These are phyloP conservation scores for Minunthozetes semirufus DNA, from an alignment of 2,888 invertebrate species.

Conservation along the genomic window DNA sequence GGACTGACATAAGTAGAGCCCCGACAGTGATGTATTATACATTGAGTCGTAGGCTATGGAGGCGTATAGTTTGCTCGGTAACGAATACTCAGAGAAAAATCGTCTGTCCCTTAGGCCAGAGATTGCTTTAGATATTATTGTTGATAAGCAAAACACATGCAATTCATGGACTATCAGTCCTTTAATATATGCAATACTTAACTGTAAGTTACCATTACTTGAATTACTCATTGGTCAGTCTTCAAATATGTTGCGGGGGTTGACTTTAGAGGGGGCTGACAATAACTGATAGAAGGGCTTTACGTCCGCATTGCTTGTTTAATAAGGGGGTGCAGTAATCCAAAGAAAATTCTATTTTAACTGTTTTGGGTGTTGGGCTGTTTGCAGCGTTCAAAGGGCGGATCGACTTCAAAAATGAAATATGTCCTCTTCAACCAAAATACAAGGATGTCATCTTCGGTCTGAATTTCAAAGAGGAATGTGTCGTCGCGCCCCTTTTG, in stretches of 20 bases:
- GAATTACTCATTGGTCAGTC: neutral
- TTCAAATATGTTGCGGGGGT: neutral
- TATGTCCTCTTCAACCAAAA: slow-evolving; percentile 1
- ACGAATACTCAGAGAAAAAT: neutral
- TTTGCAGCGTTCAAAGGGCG: slow-evolving; percentile 7
- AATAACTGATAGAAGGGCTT: neutral
- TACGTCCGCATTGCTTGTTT: slow-evolving; percentile 24
- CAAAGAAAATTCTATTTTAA: neutral
- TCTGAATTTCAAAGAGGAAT: neutral
- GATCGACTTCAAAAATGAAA: neutral
- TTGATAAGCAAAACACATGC: slow-evolving; percentile 16
- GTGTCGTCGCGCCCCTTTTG: slow-evolving; percentile 7
- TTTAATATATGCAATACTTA: slow-evolving; percentile 9
- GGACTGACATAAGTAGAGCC: neutral
- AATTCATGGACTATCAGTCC: neutral
- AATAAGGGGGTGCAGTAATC: slow-evolving; percentile 23
- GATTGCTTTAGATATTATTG: neutral
- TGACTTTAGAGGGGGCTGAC: neutral
- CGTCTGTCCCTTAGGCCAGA: neutral
- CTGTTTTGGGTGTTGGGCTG: slow-evolving; percentile 22
- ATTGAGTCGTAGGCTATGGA: neutral
- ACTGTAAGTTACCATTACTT: slow-evolving; percentile 4
- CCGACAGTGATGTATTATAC: slow-evolving; percentile 8
- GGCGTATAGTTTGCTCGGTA: slow-evolving; percentile 16
- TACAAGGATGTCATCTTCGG: slow-evolving; percentile 23